Percentiles rank a stretch among this genome's conserved stretches.
These are phyloP conservation scores for Muscicapa adusta DNA, from an alignment of 2,113 vertebrate genomes.

Conservation along the genomic window DNA sequence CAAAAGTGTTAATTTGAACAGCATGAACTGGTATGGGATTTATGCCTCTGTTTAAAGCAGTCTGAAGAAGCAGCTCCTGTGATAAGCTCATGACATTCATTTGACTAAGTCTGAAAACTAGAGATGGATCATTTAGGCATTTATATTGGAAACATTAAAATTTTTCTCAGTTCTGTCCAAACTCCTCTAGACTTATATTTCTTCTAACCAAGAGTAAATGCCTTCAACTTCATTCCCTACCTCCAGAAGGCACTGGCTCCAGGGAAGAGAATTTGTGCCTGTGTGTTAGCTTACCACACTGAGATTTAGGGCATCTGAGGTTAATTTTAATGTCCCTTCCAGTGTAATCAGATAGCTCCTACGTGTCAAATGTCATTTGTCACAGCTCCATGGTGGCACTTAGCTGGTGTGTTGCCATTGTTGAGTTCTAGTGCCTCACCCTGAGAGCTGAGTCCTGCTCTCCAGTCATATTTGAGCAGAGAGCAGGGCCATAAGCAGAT, in stretches of 20 bases:
- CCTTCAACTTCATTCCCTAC: not conserved
- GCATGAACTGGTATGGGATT: not conserved
- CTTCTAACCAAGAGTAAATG: not conserved
- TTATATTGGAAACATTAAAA: not conserved
- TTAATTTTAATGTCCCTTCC: not conserved
- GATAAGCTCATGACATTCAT: not conserved
- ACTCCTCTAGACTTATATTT: not conserved
- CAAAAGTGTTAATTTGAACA: not conserved
- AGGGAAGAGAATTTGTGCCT: not conserved
- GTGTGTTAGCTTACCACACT: not conserved
- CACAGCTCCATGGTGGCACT: not conserved
- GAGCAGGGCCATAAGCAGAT: not conserved
- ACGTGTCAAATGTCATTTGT: not conserved
- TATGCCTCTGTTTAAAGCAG: not conserved
- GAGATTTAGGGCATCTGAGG: not conserved
- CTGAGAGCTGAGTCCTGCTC: not conserved
- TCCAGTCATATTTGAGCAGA: not conserved
- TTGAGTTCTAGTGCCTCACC: not conserved
- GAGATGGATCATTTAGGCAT: not conserved
- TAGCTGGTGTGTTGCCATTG: not conserved
- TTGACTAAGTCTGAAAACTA: not conserved
- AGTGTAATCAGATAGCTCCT: not conserved
- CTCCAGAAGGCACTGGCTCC: conserved; percentile 2
- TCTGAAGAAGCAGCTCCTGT: not conserved
- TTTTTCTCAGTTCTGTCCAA: not conserved